These are phyloP conservation scores for Stenotaenia linearis DNA, from an alignment of 2,888 invertebrate species.

Conservation along the genomic window DNA sequence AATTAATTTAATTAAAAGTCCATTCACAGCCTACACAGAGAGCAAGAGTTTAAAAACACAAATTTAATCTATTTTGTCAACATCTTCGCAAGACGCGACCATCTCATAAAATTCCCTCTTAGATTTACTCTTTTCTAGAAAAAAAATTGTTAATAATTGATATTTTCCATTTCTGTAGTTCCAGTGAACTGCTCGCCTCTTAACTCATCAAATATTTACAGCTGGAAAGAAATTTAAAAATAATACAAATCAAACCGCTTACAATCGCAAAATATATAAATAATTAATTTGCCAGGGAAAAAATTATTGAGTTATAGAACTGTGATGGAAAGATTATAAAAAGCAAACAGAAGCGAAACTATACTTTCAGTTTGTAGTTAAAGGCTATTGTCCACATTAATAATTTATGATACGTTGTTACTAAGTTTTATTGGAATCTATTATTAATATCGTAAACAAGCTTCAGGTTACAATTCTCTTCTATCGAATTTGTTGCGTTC, in stretches of 20 bases:
- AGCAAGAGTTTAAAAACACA: background rate
- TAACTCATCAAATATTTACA: background rate
- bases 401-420: too few relatives aligned
- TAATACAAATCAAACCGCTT: background rate
- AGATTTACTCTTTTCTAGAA: background rate
- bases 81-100: background rate
- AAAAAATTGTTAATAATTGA: background rate
- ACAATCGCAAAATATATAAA: background rate
- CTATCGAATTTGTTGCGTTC: too few relatives aligned
- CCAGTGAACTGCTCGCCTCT: background rate
- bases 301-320: too few relatives aligned
- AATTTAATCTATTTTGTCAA: conserved; percentile 18
- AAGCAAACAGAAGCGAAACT: background rate
- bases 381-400: too few relatives aligned
- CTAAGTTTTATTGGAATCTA: too few relatives aligned
- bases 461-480: too few relatives aligned
- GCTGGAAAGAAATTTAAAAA: background rate
- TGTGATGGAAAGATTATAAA: too few relatives aligned
- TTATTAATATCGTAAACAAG: too few relatives aligned
- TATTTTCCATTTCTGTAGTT: background rate
- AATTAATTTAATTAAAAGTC: conserved; percentile 26
- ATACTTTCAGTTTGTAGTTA: too few relatives aligned
- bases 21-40: conserved; percentile 13
- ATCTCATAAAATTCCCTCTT: background rate
- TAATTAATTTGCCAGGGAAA: background rate